A percentile compares a stretch with the other conserved stretches of the same genome.
These are phyloP conservation scores for Ruditapes philippinarum DNA, from an alignment of 1,140 invertebrate genomes.

Conservation along the genomic window DNA sequence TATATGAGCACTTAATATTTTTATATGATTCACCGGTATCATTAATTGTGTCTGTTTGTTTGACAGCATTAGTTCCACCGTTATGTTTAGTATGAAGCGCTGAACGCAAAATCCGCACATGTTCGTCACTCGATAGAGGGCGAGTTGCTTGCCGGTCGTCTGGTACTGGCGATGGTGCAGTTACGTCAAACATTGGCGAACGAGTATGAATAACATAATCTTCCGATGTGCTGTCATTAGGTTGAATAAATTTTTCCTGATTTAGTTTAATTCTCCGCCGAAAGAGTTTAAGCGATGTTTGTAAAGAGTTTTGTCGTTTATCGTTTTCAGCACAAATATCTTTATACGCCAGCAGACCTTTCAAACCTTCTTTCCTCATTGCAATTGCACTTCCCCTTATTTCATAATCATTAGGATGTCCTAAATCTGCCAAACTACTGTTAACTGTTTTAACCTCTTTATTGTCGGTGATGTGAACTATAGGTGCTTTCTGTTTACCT, in stretches of 20 bases:
- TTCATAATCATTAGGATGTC: constrained; percentile 27
- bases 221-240: constrained; percentile 58
- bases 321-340: constrained; percentile 55
- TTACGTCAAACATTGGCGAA: constrained; percentile 41
- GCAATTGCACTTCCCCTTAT: constrained; percentile 59
- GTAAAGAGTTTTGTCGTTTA: constrained; percentile 49
- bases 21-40: constrained; percentile 46
- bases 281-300: constrained; percentile 59
- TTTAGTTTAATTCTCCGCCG: constrained; percentile 61
- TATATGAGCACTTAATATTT: constrained; percentile 66
- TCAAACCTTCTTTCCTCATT: constrained; percentile 48
- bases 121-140: constrained; percentile 36
- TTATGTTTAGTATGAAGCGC: constrained; percentile 48
- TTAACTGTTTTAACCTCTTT: background rate
- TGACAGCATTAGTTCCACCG: constrained; percentile 24
- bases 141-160: constrained; percentile 14
- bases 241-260: constrained; percentile 67
- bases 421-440: background rate
- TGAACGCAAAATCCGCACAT: constrained; percentile 49
- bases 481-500: constrained; percentile 45
- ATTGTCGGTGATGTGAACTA: constrained; percentile 42
- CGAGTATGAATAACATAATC: constrained; percentile 61
- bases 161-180: background rate
- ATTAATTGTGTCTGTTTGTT: constrained; percentile 31
- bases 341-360: constrained; percentile 48